Evolutionary conservation across 2,888 invertebrate genomes (phyloP).

Genomic region (Chironomus riparius): DNA sequence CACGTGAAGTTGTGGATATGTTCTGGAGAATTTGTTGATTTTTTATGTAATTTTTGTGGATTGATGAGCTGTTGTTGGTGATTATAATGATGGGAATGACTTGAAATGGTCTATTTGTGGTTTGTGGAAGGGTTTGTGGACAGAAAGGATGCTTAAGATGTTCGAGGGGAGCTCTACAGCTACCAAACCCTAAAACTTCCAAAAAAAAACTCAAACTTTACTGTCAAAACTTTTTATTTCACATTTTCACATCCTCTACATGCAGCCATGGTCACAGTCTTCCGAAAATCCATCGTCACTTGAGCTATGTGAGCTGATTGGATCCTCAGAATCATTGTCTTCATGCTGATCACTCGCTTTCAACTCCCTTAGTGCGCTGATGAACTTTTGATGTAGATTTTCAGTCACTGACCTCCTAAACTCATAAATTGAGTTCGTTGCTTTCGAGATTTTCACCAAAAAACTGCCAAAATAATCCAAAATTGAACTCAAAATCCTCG

Average conservation of each 20-base stretch:
- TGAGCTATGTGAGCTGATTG: background rate
- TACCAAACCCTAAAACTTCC: too few relatives aligned
- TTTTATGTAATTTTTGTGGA: too few relatives aligned
- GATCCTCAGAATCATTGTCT: background rate
- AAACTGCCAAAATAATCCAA: background rate
- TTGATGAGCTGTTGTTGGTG: too few relatives aligned
- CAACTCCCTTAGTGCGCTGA: background rate
- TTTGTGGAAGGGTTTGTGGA: too few relatives aligned
- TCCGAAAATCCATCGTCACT: background rate
- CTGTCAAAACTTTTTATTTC: background rate
- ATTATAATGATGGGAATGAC: too few relatives aligned
- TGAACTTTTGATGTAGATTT: background rate
- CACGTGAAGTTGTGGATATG: too few relatives aligned
- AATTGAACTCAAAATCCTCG: background rate
- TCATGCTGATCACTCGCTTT: background rate
- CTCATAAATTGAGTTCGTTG: background rate
- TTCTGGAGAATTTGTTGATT: too few relatives aligned
- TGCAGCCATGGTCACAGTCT: background rate
- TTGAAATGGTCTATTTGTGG: too few relatives aligned
- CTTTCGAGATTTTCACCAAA: background rate
- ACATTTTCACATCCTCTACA: background rate
- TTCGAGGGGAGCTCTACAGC: too few relatives aligned
- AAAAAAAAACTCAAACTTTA: too few relatives aligned
- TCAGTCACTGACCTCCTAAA: background rate
- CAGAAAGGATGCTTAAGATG: too few relatives aligned